These are phyloP conservation scores for Phylloscopus collybita DNA, from an alignment of 2,797 vertebrate genomes.

Conservation along the genomic window DNA sequence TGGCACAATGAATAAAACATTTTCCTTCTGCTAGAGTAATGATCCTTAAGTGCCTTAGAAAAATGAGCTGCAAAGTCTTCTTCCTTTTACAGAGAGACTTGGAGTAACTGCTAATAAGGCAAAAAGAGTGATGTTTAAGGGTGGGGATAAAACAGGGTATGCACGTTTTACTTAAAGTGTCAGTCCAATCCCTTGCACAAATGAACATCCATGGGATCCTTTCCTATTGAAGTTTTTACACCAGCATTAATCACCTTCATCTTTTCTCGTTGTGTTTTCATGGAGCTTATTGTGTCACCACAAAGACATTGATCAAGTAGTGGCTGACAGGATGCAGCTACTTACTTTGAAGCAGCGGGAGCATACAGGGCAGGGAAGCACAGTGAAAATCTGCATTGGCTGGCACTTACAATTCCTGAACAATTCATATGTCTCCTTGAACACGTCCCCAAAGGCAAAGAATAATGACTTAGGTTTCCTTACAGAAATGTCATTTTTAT, in stretches of 20 bases:
- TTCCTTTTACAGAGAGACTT: slow-evolving; percentile 33
- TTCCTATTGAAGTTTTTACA: neutral
- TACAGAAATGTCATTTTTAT: slow-evolving; percentile 61
- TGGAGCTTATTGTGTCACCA: slow-evolving; percentile 45
- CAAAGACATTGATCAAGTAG: slow-evolving; percentile 65
- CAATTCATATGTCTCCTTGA: slow-evolving; percentile 60
- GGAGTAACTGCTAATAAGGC: slow-evolving; percentile 5
- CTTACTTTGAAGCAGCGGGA: slow-evolving; percentile 61
- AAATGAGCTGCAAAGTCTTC: slow-evolving; percentile 53
- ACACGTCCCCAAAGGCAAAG: slow-evolving; percentile 61
- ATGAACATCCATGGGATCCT: neutral
- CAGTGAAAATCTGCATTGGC: slow-evolving; percentile 43
- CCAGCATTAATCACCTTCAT: slow-evolving; percentile 48
- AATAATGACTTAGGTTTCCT: slow-evolving; percentile 55
- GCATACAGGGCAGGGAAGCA: slow-evolving; percentile 22
- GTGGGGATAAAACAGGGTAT: neutral
- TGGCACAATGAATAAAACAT: slow-evolving; percentile 77
- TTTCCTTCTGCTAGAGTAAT: slow-evolving; percentile 72
- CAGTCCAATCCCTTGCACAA: neutral
- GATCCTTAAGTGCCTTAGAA: slow-evolving; percentile 74
- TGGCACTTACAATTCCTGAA: slow-evolving; percentile 53
- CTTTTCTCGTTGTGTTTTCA: slow-evolving; percentile 51
- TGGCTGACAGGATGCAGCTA: slow-evolving; percentile 61
- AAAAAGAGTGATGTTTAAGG: neutral
- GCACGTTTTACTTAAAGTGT: neutral